Base-by-base conservation (phyloP, 1,140 invertebrate genomes). In the Popillia japonica region DNA sequence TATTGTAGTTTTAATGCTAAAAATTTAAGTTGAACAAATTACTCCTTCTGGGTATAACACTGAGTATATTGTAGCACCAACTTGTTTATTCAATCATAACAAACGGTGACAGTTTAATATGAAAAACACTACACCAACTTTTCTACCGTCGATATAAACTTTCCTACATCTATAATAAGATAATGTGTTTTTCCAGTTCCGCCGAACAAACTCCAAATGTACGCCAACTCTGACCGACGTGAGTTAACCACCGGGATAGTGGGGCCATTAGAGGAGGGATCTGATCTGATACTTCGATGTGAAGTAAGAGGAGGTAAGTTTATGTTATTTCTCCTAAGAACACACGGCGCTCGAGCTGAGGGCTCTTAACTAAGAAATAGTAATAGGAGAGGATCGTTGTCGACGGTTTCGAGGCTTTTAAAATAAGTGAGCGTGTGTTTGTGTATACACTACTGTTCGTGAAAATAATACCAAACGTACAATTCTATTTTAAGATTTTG, bases 251-350 rank as follows among this genome's bases (percentile, higher is more conserved):
- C 92, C 41, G 91, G 90, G 64, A 89, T 93, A n/a, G 92, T 96
- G 80, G 95, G 95, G 68, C 96, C 96, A 42, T 91, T 96, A 82
- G 91, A 94, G 83, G 95, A 96, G 87, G 95, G 93, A 72, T 90
- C 92, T 79, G 93, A 94, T 86, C 90, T 96, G 75, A 90, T 93
- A 77, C 90, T 97, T 77, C 94, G 94, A 73, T 97, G 96, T 87
- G 94, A 97, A 91, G 94, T 96, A 79, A 89, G 93, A 89, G 95
- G 95, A 90, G 96, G 95, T 96, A 90, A 93, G 91, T 73, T 40
- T 73, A 64, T 17, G 17, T 64, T 64, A 64, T 64, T 64, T 59
- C 23, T 22, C 61, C 61, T 48, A 48, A 48, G 44, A 48, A 14
- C 44, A n/a, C 44, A 48, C n/a, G n/a, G n/a, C 44, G 44, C 4